A percentile compares a stretch with the other conserved stretches of the same genome.
These are phyloP conservation scores for Pelecanus crispus DNA, from an alignment of 2,113 vertebrate species.

Conservation along the genomic window DNA sequence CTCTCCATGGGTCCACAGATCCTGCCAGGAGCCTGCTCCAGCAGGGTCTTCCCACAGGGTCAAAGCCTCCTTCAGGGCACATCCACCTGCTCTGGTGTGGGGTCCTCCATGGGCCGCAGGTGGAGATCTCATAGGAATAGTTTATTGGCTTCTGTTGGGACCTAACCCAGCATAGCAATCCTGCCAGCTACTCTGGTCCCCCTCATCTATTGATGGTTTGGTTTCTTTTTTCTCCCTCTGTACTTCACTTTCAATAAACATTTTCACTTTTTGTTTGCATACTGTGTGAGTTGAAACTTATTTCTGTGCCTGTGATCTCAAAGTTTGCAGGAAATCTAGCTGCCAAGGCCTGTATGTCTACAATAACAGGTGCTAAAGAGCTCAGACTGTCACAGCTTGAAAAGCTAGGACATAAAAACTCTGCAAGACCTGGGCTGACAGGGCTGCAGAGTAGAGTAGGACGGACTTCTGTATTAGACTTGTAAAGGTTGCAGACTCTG, in stretches of 20 bases:
- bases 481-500: background rate
- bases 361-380: background rate
- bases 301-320: background rate
- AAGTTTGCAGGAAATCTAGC: background rate
- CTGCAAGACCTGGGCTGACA: background rate
- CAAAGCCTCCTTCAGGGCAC: too few species aligned
- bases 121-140: too few species aligned
- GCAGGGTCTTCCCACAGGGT: too few species aligned
- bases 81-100: too few species aligned
- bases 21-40: too few species aligned
- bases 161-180: background rate
- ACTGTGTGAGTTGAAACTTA: background rate
- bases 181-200: background rate
- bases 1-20: too few species aligned
- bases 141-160: background rate
- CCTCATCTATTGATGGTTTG: background rate
- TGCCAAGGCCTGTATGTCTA: background rate
- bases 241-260: background rate
- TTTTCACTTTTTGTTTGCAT: conserved; percentile 14
- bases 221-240: background rate
- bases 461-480: background rate
- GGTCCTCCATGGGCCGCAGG: too few species aligned
- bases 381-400: background rate
- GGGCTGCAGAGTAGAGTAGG: background rate
- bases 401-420: background rate